These are phyloP conservation scores for Virgularia gustaviana DNA, from an alignment of 92 coral and sea anemone species.

Conservation along the genomic window DNA sequence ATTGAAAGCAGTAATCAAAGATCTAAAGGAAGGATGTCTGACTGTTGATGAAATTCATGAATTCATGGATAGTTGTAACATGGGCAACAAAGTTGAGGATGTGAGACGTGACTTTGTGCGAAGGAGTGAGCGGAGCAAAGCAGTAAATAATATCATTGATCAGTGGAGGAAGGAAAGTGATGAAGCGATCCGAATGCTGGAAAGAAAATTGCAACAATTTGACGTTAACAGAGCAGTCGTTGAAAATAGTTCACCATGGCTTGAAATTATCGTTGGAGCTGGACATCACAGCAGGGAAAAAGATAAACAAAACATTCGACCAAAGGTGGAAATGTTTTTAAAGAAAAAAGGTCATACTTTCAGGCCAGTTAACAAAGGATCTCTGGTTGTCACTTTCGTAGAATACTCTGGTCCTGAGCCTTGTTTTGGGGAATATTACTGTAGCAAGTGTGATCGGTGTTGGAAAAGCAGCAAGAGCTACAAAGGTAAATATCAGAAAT, in stretches of 20 bases:
- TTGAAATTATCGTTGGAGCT: constrained; percentile 68
- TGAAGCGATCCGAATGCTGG: constrained; percentile 62
- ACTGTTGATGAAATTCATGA: background rate
- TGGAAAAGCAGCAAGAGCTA: constrained; percentile 56
- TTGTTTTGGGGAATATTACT: constrained; percentile 55
- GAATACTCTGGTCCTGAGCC: constrained; percentile 49
- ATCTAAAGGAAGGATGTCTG: background rate
- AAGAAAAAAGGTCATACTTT: background rate
- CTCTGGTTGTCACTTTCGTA: constrained; percentile 48
- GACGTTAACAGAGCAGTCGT: constrained; percentile 27
- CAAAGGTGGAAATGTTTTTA: constrained; percentile 53
- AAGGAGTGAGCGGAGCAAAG: background rate
- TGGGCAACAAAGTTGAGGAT: background rate
- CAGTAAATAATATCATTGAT: constrained; percentile 31
- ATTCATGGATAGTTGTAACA: background rate
- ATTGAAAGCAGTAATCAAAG: background rate
- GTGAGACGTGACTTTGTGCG: background rate
- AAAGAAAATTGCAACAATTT: constrained; percentile 20
- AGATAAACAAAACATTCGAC: constrained; percentile 48
- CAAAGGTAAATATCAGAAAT: constrained; percentile 36
- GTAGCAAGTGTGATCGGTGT: constrained; percentile 25
- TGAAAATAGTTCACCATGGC: constrained; percentile 38
- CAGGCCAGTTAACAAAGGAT: constrained; percentile 42
- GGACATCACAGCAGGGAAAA: constrained; percentile 52
- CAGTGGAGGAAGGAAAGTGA: constrained; percentile 37